A percentile compares a stretch with the other conserved stretches of the same genome.
phyloP scores from a whole-genome alignment of 2,113 vertebrate species.

The Nesoenas mayeri region DNA sequence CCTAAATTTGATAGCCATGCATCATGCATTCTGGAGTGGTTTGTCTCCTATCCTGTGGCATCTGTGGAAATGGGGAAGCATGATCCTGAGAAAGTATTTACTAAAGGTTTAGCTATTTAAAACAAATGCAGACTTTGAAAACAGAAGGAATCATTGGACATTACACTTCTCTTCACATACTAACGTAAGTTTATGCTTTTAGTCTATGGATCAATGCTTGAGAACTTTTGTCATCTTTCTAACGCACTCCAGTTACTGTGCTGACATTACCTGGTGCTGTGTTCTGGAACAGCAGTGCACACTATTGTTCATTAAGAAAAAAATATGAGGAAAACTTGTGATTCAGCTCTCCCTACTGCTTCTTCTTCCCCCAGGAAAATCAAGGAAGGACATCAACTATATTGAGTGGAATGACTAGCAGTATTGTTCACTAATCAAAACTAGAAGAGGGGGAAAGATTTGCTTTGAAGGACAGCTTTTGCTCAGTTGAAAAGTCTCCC shows the following conservation, averaged over 20 bases:
- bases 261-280: not conserved
- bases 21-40: not conserved
- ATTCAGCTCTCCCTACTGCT: conserved; percentile 50
- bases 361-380: conserved; percentile 42
- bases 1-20: not conserved
- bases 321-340: conserved; percentile 43
- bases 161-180: not conserved
- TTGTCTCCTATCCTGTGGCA: not conserved
- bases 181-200: not conserved
- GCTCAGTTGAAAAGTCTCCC: conserved; percentile 30
- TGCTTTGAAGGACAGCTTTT: conserved; percentile 60
- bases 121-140: not conserved
- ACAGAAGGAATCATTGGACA: not conserved
- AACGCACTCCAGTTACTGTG: not conserved
- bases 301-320: conserved; percentile 24
- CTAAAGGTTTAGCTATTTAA: not conserved
- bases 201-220: not conserved
- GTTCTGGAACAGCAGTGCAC: not conserved
- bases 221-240: not conserved
- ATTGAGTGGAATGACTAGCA: conserved; percentile 18
- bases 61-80: not conserved
- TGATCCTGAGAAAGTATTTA: not conserved
- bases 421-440: conserved; percentile 2
- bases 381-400: conserved; percentile 35
- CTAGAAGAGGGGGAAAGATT: not conserved